These are phyloP conservation scores for Napeogenes sylphis DNA, from an alignment of 2,888 invertebrate genomes.

Conservation along the genomic window DNA sequence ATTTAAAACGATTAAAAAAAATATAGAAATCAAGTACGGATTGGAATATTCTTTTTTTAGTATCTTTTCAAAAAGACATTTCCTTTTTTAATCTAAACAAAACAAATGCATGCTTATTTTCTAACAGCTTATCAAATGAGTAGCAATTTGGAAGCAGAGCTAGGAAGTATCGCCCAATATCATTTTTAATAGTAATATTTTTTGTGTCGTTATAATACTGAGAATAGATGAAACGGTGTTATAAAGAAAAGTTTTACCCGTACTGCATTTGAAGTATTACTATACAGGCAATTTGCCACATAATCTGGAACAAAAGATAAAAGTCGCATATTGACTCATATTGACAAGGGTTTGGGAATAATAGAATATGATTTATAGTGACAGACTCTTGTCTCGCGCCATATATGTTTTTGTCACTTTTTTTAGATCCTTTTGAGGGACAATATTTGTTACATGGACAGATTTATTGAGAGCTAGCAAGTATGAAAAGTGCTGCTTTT, in stretches of 20 bases:
- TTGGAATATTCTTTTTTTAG: too few relatives aligned
- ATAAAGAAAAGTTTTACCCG: constrained; percentile 3
- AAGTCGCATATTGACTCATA: constrained; percentile 34
- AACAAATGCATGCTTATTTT: too few relatives aligned
- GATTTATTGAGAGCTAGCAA: background rate
- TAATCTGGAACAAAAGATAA: constrained; percentile 33
- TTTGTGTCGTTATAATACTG: too few relatives aligned
- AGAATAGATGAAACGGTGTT: too few relatives aligned
- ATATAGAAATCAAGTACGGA: too few relatives aligned
- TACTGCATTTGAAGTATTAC: background rate
- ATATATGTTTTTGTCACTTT: constrained; percentile 1
- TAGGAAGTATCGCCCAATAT: too few relatives aligned
- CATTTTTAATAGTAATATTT: too few relatives aligned
- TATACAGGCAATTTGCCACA: constrained; percentile 30
- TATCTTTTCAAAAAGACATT: too few relatives aligned
- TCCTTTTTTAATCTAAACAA: too few relatives aligned
- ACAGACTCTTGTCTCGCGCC: constrained; percentile 6
- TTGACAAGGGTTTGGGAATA: constrained; percentile 42
- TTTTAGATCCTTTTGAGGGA: background rate
- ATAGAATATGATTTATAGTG: constrained; percentile 47
- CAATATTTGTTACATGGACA: background rate
- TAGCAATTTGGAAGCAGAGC: too few relatives aligned
- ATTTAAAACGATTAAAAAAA: too few relatives aligned
- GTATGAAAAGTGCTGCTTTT: background rate
- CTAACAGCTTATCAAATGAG: too few relatives aligned